Base-by-base conservation (phyloP, 1,140 invertebrate genomes). In the Antheraea pernyi region DNA sequence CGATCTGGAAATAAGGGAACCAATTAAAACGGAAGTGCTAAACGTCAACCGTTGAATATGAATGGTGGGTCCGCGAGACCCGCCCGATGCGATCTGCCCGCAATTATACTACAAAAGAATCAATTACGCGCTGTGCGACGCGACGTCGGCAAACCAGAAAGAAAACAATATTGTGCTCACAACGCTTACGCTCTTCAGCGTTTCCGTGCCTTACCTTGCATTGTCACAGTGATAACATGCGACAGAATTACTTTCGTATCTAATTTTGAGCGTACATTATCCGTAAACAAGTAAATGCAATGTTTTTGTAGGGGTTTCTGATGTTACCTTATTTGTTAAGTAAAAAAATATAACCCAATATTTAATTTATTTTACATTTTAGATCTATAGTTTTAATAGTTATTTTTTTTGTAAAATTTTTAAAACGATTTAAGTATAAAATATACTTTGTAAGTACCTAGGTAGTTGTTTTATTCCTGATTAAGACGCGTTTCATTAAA, bases 71-170 rank as follows among this genome's bases (percentile, higher is more conserved):
- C 72, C 61, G 65, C 46, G 19, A 37, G 58, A 11, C 22, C 59
- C 61, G 46, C 67, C 46, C 76, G 80, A 81, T 81, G 84, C 79
- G 84, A 86, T 81, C 83, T 80, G 78, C 62, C 77, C 82, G 81
- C 79, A 79, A 78, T 82, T 83, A 80, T 59, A 46, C 62, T 73
- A 88, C 85, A 88, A 86, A 88, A 78, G 84, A 86, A 86, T 84
- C 84, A 86, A 85, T 88, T 88, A 84, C 72, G 67, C 65, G 63
- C 63, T 68, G 74, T 75, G 76, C 46, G 46, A 16, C 16, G 70
- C 60, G 68, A 63, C 73, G 71, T 59, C 67, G 63, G 64, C 75
- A 75, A 78, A 76, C 76, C 77, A 78, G 74, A 81, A 82, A 79
- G 80, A 82, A 80, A 84, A 86, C 84, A 82, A 80, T 85, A 83